Base-by-base conservation (phyloP, 2,113 vertebrate species). In the Romanogobio albipinnatus region DNA sequence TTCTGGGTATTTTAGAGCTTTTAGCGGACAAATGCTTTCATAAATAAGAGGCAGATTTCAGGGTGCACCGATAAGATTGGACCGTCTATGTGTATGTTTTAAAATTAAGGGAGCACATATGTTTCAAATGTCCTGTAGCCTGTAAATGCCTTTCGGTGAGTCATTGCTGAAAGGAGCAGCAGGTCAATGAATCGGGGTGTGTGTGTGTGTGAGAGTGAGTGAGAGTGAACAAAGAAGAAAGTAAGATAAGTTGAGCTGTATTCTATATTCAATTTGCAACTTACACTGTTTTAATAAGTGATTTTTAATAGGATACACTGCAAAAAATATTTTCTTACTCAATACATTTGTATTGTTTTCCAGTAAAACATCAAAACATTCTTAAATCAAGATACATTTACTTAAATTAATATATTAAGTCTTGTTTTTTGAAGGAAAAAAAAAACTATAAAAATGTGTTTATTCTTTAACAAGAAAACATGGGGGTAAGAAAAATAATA, bases 101-200 rank as follows among this genome's bases (percentile, higher is more conserved):
- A 84, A 36, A 75, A 75, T 88, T 22, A 90, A 91, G 87, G 39
- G 79, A 87, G 66, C 87, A 92, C 92, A 92, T 84, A 76, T 93
- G 91, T 92, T 94, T 93, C 73, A 92, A 91, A 91, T 84, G 90
- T 92, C 90, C 87, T 84, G 84, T 88, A 90, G 90, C 91, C 91
- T 89, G 93, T 92, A 92, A 93, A 94, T 92, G 89, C 91, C 86
- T 91, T 88, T 68, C 86, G 81, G 81, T 91, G 90, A 93, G 91
- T 91, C 88, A 93, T 86, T 85, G 86, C 91, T 86, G 87, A 90
- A 91, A 91, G 90, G 86, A 90, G 87, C 88, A 86, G 88, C 83
- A 82, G 85, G 89, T 47, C 22, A 71, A 56, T 87, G 84, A 75
- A 3, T 59, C 3, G 59, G 33, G 47, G 43, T 73, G 43, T 47